A percentile compares a stretch with the other conserved stretches of the same genome.
These are phyloP conservation scores for Drosophila carrolli DNA, from an alignment of 1,140 invertebrate species.

Conservation along the genomic window DNA sequence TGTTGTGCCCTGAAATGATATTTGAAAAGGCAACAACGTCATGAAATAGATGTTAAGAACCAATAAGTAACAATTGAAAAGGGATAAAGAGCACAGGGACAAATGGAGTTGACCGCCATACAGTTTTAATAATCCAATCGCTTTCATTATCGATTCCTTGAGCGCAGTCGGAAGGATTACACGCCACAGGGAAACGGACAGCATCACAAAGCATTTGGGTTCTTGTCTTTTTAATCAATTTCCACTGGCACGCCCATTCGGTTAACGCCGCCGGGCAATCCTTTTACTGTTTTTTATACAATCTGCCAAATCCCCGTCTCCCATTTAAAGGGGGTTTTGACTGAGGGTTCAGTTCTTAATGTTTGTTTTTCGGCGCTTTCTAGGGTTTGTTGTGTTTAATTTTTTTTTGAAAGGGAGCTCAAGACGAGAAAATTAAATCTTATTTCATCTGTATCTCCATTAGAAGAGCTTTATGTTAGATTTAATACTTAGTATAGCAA, in stretches of 20 bases:
- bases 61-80: constrained; percentile 13
- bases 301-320: constrained; percentile 6
- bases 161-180: constrained; percentile 39
- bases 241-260: constrained; percentile 42
- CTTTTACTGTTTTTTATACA: constrained; percentile 51
- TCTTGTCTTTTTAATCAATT: constrained; percentile 74
- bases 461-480: neutral
- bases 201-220: constrained; percentile 33
- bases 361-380: constrained; percentile 8
- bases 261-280: constrained; percentile 41
- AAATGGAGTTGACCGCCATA: neutral
- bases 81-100: constrained; percentile 3
- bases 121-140: constrained; percentile 50
- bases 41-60: constrained; percentile 47
- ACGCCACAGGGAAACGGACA: constrained; percentile 18
- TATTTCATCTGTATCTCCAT: neutral
- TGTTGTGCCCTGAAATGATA: constrained; percentile 79
- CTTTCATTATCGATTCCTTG: constrained; percentile 45
- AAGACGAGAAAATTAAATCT: neutral
- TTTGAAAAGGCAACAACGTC: constrained; percentile 12
- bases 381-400: constrained; percentile 11
- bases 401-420: constrained; percentile 4
- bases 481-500: neutral
- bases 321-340: constrained; percentile 24
- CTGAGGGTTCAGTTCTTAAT: constrained; percentile 32